Evolutionary conservation across 2,113 vertebrate species (phyloP), one percentile per base, ranked within the genome.

Genomic region (Etheostoma spectabile): DNA sequence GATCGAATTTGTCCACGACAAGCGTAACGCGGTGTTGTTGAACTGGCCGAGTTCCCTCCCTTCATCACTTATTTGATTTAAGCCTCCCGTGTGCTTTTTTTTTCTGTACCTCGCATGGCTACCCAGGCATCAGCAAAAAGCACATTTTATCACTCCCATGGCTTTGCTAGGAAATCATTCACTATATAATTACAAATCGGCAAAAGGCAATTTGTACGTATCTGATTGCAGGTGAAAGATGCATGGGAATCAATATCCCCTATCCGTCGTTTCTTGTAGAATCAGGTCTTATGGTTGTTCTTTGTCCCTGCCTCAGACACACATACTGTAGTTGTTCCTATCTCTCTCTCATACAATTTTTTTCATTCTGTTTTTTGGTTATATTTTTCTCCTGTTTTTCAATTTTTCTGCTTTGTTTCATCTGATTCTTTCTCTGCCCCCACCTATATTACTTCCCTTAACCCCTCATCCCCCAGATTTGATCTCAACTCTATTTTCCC

Each of bases 161-260:
- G 64, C 81, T 87, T 64, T 85, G 73, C 83, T 80, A 74, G 82
- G 76, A 87, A 88, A 87, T 90, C 89, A 83, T 88, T 92, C 87
- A 89, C 86, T 90, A 74, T 85, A 91, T 93, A 90, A 93, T 94
- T 93, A 89, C 82, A 12, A 85, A 92, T 89, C 69, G 88, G 93
- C 92, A 86, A 85, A 90, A 88, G 79, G 79, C 77, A 81, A 75
- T 83, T 83, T 88, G 88, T 86, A 74, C 83, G 86, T 86, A 82
- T 88, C 80, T 90, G 89, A 87, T 82, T 91, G 77, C 89, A 90
- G 84, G 78, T 90, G 74, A 85, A 87, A 88, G 87, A 83, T 5
- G n/a, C 53, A 19, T 5, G 55, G 61, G 35, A 78, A 92, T 92
- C 91, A 62, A 91, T 91, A 77, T 56, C 11, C 65, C 3, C 30